A percentile compares a stretch with the other conserved stretches of the same genome.
Conservation (phyloP, 2,797 vertebrate species). For the Ctenosaura bakeri region DNA sequence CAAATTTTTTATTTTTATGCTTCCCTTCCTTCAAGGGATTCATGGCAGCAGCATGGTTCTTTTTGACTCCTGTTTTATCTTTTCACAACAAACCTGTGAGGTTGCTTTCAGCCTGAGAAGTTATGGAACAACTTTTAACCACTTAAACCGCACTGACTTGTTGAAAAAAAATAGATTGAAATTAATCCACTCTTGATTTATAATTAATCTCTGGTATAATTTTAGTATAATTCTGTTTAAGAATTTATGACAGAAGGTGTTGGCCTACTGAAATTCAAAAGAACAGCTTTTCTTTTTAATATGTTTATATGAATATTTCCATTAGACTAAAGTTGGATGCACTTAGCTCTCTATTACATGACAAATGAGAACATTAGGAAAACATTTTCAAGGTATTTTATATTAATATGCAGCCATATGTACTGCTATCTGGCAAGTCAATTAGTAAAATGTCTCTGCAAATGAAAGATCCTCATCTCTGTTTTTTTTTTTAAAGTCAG, state of each 20-base stretch:
- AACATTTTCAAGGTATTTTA: constrained; percentile 60
- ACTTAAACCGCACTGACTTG: too few relatives aligned
- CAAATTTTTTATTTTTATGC: background rate
- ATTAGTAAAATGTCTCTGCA: constrained; percentile 67
- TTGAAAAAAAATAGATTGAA: too few relatives aligned
- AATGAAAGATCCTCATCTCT: constrained; percentile 55
- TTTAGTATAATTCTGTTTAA: background rate
- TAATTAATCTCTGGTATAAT: background rate
- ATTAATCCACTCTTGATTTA: background rate
- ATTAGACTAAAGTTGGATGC: constrained; percentile 53
- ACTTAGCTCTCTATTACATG: constrained; percentile 39
- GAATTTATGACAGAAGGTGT: constrained; percentile 41
- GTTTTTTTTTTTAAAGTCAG: background rate
- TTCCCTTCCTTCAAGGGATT: background rate
- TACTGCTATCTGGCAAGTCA: constrained; percentile 55
- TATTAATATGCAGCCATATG: constrained; percentile 52
- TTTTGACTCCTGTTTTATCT: background rate
- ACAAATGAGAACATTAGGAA: constrained; percentile 41
- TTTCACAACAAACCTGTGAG: background rate
- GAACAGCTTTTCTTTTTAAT: constrained; percentile 36
- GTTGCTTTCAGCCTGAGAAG: background rate
- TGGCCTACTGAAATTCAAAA: constrained; percentile 22
- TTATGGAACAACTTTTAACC: too few relatives aligned
- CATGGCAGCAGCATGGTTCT: background rate
- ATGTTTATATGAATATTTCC: constrained; percentile 51